Evolutionary conservation across 1,140 invertebrate genomes (phyloP).

Genomic region (Augochlora pura): DNA sequence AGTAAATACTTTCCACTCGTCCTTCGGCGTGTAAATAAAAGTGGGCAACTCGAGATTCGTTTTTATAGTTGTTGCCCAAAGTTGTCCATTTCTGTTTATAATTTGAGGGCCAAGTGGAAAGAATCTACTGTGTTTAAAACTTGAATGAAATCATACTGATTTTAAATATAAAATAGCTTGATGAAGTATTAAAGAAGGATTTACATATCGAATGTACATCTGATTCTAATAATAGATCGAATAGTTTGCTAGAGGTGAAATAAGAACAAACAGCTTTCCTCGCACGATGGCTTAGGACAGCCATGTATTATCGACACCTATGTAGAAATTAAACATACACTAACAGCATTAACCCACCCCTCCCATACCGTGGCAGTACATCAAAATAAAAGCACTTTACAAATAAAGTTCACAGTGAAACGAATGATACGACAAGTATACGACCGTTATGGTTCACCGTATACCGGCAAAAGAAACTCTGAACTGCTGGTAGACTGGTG

Average conservation of each 20-base stretch:
- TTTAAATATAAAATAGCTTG: no score
- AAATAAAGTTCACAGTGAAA: conserved; percentile 34
- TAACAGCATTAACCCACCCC: neutral
- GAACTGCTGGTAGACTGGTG: conserved; percentile 5
- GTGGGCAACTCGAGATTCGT: no score
- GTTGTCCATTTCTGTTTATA: no score
- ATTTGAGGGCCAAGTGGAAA: no score
- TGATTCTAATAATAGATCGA: no score
- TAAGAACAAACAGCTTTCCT: conserved; percentile 50
- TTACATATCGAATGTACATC: no score
- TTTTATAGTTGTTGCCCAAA: no score
- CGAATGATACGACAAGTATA: neutral
- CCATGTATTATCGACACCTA: conserved; percentile 6
- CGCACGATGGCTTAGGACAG: conserved; percentile 42
- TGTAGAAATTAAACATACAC: conserved; percentile 24
- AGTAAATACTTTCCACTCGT: no score
- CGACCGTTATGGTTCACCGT: neutral
- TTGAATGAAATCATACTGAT: no score
- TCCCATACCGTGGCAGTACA: conserved; percentile 22
- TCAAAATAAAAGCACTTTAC: conserved; percentile 37
- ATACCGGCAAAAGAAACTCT: neutral
- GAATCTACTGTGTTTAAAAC: no score
- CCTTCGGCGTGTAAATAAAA: no score
- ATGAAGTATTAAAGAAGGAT: no score
- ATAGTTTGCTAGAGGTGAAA: neutral